A percentile compares a stretch with the other conserved stretches of the same genome.
Conservation (phyloP, 2,113 vertebrate species). For the Enhydra lutris region DNA sequence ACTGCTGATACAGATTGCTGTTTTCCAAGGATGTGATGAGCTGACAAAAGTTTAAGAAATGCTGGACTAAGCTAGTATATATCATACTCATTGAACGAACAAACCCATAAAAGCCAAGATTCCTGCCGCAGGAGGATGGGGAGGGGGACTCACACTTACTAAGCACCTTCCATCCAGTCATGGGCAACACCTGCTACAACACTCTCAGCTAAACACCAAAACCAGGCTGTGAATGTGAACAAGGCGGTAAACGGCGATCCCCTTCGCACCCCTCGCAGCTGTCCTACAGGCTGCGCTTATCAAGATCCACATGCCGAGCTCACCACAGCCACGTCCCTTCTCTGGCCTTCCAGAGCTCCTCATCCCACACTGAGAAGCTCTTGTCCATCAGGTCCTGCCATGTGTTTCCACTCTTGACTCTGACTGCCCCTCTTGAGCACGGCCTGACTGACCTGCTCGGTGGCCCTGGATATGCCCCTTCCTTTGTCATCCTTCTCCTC, state of each 20-base stretch:
- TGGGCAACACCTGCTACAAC: neutral
- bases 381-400: neutral
- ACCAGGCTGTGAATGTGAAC: neutral
- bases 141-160: neutral
- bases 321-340: neutral
- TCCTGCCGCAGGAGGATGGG: neutral
- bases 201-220: neutral
- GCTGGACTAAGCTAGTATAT: neutral
- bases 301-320: neutral
- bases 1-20: neutral
- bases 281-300: neutral
- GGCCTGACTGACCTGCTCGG: neutral
- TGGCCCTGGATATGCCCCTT: neutral
- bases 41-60: neutral
- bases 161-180: neutral
- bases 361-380: neutral
- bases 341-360: neutral
- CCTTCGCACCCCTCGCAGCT: neutral
- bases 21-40: neutral
- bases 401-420: neutral
- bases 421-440: neutral
- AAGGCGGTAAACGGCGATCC: neutral
- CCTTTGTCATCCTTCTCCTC: neutral
- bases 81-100: neutral
- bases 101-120: neutral